These are phyloP conservation scores for Diplolepis rosae DNA, from an alignment of 2,888 invertebrate genomes.

Conservation along the genomic window DNA sequence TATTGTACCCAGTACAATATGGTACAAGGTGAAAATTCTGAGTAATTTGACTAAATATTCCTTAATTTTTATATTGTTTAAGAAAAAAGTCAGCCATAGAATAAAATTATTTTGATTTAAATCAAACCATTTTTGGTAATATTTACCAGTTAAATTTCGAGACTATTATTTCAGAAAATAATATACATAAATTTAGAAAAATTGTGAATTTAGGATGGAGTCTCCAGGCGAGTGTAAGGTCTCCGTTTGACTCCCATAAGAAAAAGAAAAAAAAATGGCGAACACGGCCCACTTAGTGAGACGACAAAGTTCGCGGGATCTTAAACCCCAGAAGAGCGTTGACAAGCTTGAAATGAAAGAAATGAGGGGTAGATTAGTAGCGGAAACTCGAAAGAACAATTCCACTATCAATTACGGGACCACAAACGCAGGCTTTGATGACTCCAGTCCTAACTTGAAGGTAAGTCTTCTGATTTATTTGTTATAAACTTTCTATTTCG, in stretches of 20 bases:
- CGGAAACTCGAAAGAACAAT: constrained; percentile 78
- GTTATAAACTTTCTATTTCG: background rate
- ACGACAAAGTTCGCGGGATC: constrained; percentile 90
- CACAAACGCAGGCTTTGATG: constrained; percentile 88
- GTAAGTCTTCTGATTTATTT: constrained; percentile 56
- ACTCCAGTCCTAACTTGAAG: constrained; percentile 77
- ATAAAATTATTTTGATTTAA: too few relatives aligned
- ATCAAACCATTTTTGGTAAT: too few relatives aligned
- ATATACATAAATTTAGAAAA: background rate
- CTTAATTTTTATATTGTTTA: too few relatives aligned
- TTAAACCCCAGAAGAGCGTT: constrained; percentile 85
- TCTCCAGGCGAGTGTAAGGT: constrained; percentile 54
- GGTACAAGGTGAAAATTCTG: too few relatives aligned
- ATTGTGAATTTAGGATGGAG: constrained; percentile 64
- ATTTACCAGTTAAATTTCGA: too few relatives aligned
- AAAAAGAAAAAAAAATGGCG: constrained; percentile 79
- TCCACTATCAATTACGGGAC: constrained; percentile 85
- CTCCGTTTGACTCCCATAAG: constrained; percentile 53
- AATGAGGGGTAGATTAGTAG: constrained; percentile 85
- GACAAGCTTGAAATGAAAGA: constrained; percentile 92
- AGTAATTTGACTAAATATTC: too few relatives aligned
- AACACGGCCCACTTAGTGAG: constrained; percentile 92
- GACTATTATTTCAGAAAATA: too few relatives aligned
- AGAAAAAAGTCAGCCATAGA: too few relatives aligned
- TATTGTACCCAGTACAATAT: too few relatives aligned